Percentiles rank a stretch among this genome's conserved stretches.
Evolutionary conservation across 2,888 invertebrate species (phyloP).

Genomic region (Ypsolopha scabrella): DNA sequence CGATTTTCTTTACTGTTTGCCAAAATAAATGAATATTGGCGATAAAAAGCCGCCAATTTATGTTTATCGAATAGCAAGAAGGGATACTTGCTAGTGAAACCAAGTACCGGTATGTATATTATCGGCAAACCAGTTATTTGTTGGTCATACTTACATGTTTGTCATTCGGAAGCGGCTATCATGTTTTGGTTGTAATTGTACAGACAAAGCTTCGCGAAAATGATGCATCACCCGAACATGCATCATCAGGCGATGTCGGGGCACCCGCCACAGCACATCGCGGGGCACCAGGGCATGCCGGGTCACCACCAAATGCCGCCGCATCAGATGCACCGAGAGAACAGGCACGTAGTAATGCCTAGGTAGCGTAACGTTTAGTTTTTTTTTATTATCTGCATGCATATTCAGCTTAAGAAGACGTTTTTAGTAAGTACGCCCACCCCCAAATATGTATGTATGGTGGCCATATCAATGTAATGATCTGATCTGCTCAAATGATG

Average conservation of each 20-base stretch:
- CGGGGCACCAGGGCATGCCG: conserved; percentile 55
- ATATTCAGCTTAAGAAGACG: too few relatives aligned
- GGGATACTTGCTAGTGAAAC: conserved; percentile 28
- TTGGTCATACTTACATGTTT: conserved; percentile 35
- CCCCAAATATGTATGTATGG: too few relatives aligned
- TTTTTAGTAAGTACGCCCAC: too few relatives aligned
- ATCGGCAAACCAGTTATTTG: conserved; percentile 3
- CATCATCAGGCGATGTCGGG: conserved; percentile 68
- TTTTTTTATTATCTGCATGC: conserved; percentile 38
- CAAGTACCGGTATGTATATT: conserved; percentile 39
- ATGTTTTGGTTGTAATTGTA: conserved; percentile 48
- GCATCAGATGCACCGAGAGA: conserved; percentile 76
- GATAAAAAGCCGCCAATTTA: conserved; percentile 51
- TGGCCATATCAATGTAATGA: too few relatives aligned
- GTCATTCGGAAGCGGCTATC: conserved; percentile 37
- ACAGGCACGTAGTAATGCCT: conserved; percentile 67
- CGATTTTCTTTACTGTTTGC: conserved; percentile 86
- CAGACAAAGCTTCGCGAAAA: conserved; percentile 42
- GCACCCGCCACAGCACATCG: conserved; percentile 62
- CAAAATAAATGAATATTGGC: conserved; percentile 62
- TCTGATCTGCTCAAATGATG: too few relatives aligned
- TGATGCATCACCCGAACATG: conserved; percentile 72
- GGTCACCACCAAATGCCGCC: conserved; percentile 75
- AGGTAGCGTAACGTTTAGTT: conserved; percentile 53
- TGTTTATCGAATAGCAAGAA: conserved; percentile 39